These are phyloP conservation scores for Himalopsyche anomala DNA, from an alignment of 2,888 invertebrate genomes.

Conservation along the genomic window DNA sequence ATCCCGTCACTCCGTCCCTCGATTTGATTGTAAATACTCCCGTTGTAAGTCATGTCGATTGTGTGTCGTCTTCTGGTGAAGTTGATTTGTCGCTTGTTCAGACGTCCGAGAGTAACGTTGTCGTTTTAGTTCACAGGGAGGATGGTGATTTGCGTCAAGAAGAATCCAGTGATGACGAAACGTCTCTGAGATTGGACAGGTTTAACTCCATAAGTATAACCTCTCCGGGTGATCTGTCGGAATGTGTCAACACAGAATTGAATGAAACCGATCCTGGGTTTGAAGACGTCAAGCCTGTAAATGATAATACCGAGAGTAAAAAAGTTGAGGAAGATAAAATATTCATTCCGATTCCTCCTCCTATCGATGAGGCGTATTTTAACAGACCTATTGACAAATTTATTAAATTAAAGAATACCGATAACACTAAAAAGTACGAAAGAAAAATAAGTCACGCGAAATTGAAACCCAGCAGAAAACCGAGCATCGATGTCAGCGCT, in stretches of 20 bases:
- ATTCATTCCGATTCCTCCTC: slow-evolving; percentile 68
- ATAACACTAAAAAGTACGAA: slow-evolving; percentile 34
- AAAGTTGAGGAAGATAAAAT: not conserved
- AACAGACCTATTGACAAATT: slow-evolving; percentile 63
- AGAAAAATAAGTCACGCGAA: slow-evolving; percentile 9
- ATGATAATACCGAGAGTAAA: not conserved
- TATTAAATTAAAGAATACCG: slow-evolving; percentile 65
- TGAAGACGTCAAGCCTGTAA: not conserved
- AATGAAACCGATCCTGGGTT: not conserved
- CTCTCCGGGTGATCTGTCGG: not conserved
- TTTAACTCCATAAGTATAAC: not conserved
- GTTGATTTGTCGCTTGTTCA: slow-evolving; percentile 47
- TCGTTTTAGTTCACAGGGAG: slow-evolving; percentile 60
- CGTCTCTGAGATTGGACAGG: not conserved
- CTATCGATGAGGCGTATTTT: slow-evolving; percentile 69
- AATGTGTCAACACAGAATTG: not conserved
- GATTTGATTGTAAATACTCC: slow-evolving; percentile 67
- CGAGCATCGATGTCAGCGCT: slow-evolving; percentile 13
- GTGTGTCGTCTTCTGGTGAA: slow-evolving; percentile 72
- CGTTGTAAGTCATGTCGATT: slow-evolving; percentile 73
- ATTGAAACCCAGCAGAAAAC: not conserved
- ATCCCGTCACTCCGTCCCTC: slow-evolving; percentile 65
- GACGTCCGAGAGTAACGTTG: slow-evolving; percentile 56
- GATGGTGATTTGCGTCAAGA: not conserved
- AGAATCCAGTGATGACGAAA: not conserved